A percentile compares a stretch with the other conserved stretches of the same genome.
phyloP scores from a whole-genome alignment of 2,888 invertebrate genomes.

The Nemotelus pantherinus region DNA sequence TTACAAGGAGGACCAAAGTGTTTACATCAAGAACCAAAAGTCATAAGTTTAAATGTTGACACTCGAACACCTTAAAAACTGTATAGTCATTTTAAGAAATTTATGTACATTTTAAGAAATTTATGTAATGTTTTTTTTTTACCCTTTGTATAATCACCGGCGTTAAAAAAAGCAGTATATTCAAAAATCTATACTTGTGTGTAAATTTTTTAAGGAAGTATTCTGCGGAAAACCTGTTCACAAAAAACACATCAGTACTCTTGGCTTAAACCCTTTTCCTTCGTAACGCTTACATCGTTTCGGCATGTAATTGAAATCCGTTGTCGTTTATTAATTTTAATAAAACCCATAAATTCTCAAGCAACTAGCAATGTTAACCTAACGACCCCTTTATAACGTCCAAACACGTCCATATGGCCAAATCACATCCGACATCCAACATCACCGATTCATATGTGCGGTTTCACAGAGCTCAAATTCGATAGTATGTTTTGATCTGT shows the following conservation, averaged over 20 bases:
- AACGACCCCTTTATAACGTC: neutral
- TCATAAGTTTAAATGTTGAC: too few species aligned
- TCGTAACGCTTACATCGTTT: neutral
- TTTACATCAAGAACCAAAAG: too few species aligned
- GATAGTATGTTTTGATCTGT: neutral
- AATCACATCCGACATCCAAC: slow-evolving; percentile 8
- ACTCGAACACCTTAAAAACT: too few species aligned
- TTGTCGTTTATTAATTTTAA: slow-evolving; percentile 48
- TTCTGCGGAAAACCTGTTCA: neutral
- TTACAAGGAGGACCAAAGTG: too few species aligned
- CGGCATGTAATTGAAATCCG: slow-evolving; percentile 42
- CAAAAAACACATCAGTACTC: neutral
- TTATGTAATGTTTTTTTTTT: too few species aligned
- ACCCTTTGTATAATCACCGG: too few species aligned
- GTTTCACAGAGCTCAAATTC: neutral
- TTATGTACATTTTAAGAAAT: too few species aligned
- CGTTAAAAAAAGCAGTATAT: too few species aligned
- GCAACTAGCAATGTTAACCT: neutral
- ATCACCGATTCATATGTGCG: neutral
- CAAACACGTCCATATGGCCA: slow-evolving; percentile 17
- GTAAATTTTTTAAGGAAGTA: too few species aligned
- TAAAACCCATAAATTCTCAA: slow-evolving; percentile 35
- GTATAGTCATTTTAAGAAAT: too few species aligned
- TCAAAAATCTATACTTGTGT: too few species aligned
- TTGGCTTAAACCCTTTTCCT: neutral